Evolutionary conservation across 2,888 invertebrate species (phyloP), one percentile per base, ranked within the genome.

Genomic region (Tachystola acroxantha): DNA sequence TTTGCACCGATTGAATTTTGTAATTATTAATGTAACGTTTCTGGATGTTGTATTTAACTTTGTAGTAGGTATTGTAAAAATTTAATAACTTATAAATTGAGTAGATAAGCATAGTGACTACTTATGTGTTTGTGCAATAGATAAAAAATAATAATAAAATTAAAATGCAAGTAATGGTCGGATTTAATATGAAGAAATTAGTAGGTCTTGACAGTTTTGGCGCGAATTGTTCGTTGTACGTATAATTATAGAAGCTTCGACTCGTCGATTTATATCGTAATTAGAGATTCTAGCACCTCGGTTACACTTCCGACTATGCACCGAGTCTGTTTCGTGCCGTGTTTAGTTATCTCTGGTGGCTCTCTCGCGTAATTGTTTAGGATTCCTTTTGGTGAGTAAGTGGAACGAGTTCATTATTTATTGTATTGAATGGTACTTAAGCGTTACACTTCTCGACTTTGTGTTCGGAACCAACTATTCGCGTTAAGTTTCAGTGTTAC

Each of bases 1-100:
- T 81, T 80, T 79, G 84, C 80, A 82, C 80, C 64, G 61, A 78
- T 75, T 78, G 68, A 69, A 73, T 79, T 81, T 82, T 85, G 82
- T 85, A 82, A 84, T 79, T 79, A 84, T 73, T 70, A 73, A 79
- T 71, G 67, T 84, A 74, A 75, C 66, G 63, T 80, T n/a, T 85
- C 82, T 82, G 79, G 67, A 82, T 85, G 85, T 85, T 73, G 82
- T 84, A 80, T 81, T 80, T 80, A 80, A 80, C 71, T 77, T 68
- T 69, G 72, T 79, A 77, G 79, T 71, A 60, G 67, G 65, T 78
- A 79, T 75, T 85, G 82, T 84, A 84, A 74, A 82, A 74, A 76
- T 64, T 65, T 70, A 71, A 70, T 73, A 71, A 81, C 64, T 70
- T 73, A 73, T 72, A 73, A 77, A 74, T 79, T 56, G 66, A 73